Percentiles rank a stretch among this genome's conserved stretches.
Evolutionary conservation across 2,113 vertebrate species (phyloP).

Genomic region (Neotoma lepida): DNA sequence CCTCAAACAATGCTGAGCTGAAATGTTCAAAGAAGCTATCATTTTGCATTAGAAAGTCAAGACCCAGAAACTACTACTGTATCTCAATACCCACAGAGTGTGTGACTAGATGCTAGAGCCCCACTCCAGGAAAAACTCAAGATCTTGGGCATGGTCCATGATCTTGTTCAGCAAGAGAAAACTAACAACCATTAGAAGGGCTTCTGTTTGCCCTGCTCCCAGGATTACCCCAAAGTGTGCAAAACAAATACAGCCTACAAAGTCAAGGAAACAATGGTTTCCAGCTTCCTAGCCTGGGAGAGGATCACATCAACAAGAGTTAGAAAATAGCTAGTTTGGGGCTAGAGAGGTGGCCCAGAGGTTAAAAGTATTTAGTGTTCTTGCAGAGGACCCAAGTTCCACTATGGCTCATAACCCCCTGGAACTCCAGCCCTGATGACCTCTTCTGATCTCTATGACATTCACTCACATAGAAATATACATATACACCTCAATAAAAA

Average conservation of each 20-base stretch:
- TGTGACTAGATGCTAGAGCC: neutral
- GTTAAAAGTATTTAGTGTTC: neutral
- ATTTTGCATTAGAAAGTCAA: neutral
- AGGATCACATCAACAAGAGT: neutral
- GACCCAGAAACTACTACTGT: neutral
- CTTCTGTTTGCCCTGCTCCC: constrained; percentile 34
- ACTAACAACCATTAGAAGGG: neutral
- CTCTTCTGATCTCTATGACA: neutral
- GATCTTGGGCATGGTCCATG: neutral
- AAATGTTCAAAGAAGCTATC: neutral
- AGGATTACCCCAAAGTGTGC: neutral
- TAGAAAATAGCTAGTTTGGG: neutral
- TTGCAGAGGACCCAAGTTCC: neutral
- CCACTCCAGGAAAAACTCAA: neutral
- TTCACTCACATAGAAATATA: neutral
- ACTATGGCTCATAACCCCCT: neutral
- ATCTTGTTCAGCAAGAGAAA: neutral
- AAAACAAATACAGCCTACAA: neutral
- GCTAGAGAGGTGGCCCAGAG: neutral
- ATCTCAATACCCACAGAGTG: neutral
- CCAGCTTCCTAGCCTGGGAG: neutral
- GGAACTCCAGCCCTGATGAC: neutral
- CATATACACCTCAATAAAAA: neutral
- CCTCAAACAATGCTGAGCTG: neutral
- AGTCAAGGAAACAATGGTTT: neutral